phyloP scores from a whole-genome alignment of 2,113 vertebrate species.

The Collichthys lucidus region DNA sequence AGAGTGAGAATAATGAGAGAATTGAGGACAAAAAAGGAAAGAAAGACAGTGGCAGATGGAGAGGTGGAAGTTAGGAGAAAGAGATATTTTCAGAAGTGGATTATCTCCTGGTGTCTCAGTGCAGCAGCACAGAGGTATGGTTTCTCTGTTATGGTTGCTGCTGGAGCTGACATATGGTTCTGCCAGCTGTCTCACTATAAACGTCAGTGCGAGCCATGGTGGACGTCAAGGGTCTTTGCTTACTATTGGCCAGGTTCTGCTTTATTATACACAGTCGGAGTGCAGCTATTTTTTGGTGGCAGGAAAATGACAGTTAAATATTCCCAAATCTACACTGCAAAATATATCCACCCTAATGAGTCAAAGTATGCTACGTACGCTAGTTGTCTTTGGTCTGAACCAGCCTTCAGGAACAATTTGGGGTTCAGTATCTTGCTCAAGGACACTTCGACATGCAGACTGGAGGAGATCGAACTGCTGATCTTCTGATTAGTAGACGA shows the following conservation, averaged over 20 bases:
- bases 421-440: too few species aligned
- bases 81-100: not conserved
- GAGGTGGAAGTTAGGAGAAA: not conserved
- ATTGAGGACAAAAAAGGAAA: not conserved
- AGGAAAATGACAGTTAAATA: not conserved
- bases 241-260: not conserved
- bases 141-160: slow-evolving; percentile 6
- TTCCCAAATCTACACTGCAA: not conserved
- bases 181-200: slow-evolving; percentile 31
- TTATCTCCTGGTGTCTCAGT: not conserved
- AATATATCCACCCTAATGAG: not conserved
- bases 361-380: not conserved
- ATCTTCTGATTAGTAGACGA: too few species aligned
- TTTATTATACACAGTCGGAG: not conserved
- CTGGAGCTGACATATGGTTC: slow-evolving; percentile 20
- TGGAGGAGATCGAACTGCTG: too few species aligned
- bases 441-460: too few species aligned
- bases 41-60: not conserved
- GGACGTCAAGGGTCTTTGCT: slow-evolving; percentile 8
- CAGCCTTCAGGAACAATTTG: too few species aligned
- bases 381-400: not conserved
- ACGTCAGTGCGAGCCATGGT: not conserved
- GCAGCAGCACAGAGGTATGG: not conserved
- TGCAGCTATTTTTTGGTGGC: not conserved
- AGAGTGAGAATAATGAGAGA: not conserved